A percentile compares a stretch with the other conserved stretches of the same genome.
Conservation (phyloP, 2,113 vertebrate genomes). For the Heteronetta atricapilla region DNA sequence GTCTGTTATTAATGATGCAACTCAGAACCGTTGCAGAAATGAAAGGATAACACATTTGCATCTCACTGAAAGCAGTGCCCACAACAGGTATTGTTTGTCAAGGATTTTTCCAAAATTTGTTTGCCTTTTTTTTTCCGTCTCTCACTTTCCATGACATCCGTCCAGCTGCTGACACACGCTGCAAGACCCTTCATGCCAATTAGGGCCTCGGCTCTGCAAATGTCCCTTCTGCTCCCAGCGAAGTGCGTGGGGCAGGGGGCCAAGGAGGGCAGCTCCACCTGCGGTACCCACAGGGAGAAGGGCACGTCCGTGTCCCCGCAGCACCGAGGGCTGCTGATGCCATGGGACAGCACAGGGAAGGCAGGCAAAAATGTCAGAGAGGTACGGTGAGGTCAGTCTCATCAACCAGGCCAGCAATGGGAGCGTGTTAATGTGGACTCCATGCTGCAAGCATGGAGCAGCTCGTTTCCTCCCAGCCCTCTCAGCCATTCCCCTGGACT, state of each 20-base stretch:
- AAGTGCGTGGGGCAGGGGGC: rapidly evolving
- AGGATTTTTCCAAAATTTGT: neutral
- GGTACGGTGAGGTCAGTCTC: neutral
- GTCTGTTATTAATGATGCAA: conserved; percentile 4
- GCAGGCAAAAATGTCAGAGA: neutral
- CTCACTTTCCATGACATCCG: neutral
- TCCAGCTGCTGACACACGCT: neutral
- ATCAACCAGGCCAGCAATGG: rapidly evolving
- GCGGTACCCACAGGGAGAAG: rapidly evolving
- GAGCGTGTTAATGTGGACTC: neutral
- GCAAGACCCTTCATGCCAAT: neutral
- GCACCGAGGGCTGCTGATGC: rapidly evolving
- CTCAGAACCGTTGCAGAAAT: neutral
- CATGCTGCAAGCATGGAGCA: rapidly evolving
- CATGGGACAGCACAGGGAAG: neutral
- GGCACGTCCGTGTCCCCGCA: neutral
- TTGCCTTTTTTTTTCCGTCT: neutral
- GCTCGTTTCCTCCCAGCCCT: neutral
- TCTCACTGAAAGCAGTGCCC: neutral
- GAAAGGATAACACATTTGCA: neutral
- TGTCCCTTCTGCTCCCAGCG: rapidly evolving
- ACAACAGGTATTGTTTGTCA: neutral
- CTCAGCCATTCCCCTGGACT: neutral
- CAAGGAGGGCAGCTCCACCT: rapidly evolving
- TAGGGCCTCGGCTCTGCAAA: neutral